phyloP scores from a whole-genome alignment of 2,888 invertebrate genomes.

The Chorisops tibialis region DNA sequence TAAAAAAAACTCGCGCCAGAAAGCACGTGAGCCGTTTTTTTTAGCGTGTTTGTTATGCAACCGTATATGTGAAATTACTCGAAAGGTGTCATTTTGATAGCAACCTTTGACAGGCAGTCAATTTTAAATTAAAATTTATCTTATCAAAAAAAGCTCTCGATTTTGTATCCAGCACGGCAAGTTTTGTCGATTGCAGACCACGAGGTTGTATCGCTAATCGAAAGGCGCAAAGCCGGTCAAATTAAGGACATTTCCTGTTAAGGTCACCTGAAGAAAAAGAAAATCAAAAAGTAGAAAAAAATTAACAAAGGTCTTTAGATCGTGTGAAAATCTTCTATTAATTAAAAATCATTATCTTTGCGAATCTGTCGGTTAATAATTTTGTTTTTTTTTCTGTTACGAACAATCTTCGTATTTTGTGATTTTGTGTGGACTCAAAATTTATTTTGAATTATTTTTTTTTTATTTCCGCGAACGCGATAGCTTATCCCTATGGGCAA shows the following conservation, averaged over 20 bases:
- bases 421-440: too few relatives aligned
- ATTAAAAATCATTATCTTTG: too few relatives aligned
- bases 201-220: not conserved
- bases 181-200: not conserved
- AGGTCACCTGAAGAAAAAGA: too few relatives aligned
- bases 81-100: slow-evolving; percentile 1
- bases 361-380: too few relatives aligned
- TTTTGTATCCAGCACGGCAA: not conserved
- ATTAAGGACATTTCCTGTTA: too few relatives aligned
- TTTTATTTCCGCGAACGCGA: slow-evolving; percentile 11
- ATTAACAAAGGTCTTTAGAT: too few relatives aligned
- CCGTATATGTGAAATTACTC: not conserved
- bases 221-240: too few relatives aligned
- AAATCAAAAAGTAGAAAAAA: too few relatives aligned
- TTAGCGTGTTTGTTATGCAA: slow-evolving; percentile 8
- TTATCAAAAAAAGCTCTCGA: not conserved
- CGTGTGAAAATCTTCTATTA: too few relatives aligned
- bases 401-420: too few relatives aligned
- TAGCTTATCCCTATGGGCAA: slow-evolving; percentile 56
- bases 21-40: slow-evolving; percentile 19
- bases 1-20: not conserved
- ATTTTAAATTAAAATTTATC: not conserved
- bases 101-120: slow-evolving; percentile 1
- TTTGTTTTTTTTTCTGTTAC: too few relatives aligned
- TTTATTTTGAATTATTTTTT: not conserved